Percentiles rank a stretch among this genome's conserved stretches.
These are phyloP conservation scores for Syngnathus floridae DNA, from an alignment of 2,113 vertebrate genomes.

Conservation along the genomic window DNA sequence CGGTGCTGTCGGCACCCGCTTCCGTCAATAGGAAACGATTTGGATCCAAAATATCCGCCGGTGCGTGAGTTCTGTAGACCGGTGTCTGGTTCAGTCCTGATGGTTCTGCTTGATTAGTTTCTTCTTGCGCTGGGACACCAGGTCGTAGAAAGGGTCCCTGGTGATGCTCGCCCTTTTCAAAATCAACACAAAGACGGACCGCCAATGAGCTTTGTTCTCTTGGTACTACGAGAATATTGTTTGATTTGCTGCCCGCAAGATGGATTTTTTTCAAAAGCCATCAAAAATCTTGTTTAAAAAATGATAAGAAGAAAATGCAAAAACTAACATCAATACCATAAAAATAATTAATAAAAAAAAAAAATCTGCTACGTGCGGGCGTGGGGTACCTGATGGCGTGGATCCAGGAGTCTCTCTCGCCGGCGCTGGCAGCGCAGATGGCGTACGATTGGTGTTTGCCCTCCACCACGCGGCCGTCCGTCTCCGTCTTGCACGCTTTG, in stretches of 20 bases:
- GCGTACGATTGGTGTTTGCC: constrained; percentile 93
- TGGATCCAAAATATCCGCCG: not conserved
- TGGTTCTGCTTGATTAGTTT: constrained; percentile 76
- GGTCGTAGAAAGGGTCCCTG: constrained; percentile 88
- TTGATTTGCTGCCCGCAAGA: too few species aligned
- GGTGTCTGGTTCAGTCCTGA: constrained; percentile 43
- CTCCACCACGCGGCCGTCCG: constrained; percentile 90
- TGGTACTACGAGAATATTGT: too few species aligned
- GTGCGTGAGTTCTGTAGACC: not conserved
- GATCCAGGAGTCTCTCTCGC: constrained; percentile 89
- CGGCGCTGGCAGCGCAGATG: constrained; percentile 82
- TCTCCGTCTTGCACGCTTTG: constrained; percentile 93
- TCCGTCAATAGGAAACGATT: not conserved
- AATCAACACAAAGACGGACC: not conserved
- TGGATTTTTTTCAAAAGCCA: too few species aligned
- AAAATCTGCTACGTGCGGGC: too few species aligned
- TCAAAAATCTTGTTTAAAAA: too few species aligned
- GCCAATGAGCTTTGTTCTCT: too few species aligned
- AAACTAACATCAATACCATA: too few species aligned
- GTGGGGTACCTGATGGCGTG: constrained; percentile 79
- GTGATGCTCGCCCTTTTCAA: constrained; percentile 85
- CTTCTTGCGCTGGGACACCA: constrained; percentile 85
- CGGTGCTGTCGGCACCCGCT: not conserved
- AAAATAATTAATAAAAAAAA: too few species aligned
- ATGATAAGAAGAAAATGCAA: too few species aligned